Evolutionary conservation across 2,113 vertebrate species (phyloP), one percentile per base, ranked within the genome.

Genomic region (Grammatotria lemairii): DNA sequence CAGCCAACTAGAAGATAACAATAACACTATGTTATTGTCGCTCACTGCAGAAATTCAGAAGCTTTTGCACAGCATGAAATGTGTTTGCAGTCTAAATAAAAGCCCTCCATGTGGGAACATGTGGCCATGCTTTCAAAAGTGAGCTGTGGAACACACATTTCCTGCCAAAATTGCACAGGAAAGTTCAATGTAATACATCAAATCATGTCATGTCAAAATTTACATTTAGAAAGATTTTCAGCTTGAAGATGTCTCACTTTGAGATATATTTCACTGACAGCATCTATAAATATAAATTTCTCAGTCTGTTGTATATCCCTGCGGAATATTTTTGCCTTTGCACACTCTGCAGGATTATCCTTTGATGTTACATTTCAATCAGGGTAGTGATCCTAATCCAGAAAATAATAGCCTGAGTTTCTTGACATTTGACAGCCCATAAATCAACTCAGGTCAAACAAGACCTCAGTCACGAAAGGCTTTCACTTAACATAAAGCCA

Each of bases 201-300:
- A 84, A 73, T 60, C 47, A 2, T 51, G 26, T 79, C 75, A 65
- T 28, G 55, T 87, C 60, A 83, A 14, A 65, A 81, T 85, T 47
- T 81, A 80, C 68, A 91, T 81, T 68, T 87, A 81, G 23, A 87
- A 47, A 60, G 42, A 85, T 82, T 90, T 89, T 49, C 31, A 63
- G 23, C 45, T 7, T 57, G 51, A 54, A 85, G 13, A 8, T 33
- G 7, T 84, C n/a, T 85, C 11, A 14, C 31, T 63, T 45, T 57
- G 9, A 82, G 21, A 38, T 45, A 40, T 49, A 60, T 51, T 85
- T 80, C 55, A 53, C 47, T 80, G 28, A 79, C 35, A 57, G 55
- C 28, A 23, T 73, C 58, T 31, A 12, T 60, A 28, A 86, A 79
- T 58, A 53, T 53, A 65, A 85, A 26, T 55, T 26, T 13, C 55